Evolutionary conservation across 1,140 invertebrate species (phyloP), one percentile per base, ranked within the genome.

Genomic region (Coboldia fuscipes): DNA sequence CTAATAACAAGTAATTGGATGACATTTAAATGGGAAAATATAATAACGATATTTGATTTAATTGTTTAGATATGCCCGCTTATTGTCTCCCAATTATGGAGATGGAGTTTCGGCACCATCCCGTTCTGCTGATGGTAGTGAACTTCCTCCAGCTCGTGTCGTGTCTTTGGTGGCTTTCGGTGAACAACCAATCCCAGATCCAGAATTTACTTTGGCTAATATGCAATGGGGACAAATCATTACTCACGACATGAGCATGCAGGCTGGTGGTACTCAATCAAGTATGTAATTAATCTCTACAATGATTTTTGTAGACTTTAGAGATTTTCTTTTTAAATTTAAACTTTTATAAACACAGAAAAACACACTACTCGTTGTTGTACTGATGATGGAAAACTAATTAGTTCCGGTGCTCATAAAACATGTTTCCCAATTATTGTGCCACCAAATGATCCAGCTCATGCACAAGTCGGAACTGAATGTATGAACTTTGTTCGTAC

Each of bases 191-290:
- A 52, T 70, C 2, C 58, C 72, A 2, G 77, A 84, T 52, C 69
- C 62, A 0, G 53, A 68, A 30, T 81, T 69, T 59, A 78, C 73
- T 3, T 51, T 85, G 2, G 68, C 66, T n/a, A 65, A 78, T 14
- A 84, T 85, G 72, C 78, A 85, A 40, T 86, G 74, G 66, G 82
- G 81, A 7, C 83, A 88, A 53, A 76, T 88, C 33, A 72, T 88
- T 17, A 81, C 80, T 4, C 82, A 88, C 49, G 82, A 89, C 45
- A 80, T 85, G 73, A 75, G 70, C 30, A 60, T 80, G 52, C 68
- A 73, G 27, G 71, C 72, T 36, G 72, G 72, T 18, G 63, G 65
- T 30, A 72, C 75, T 4, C 75, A 80, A 54, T 66, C 70, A 16
- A 72, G 77, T 80, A 62, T 66, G 70, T 63, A 48, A 36, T 7